A percentile compares a stretch with the other conserved stretches of the same genome.
These are phyloP conservation scores for Adoxophyes honmai DNA, from an alignment of 1,140 invertebrate genomes.

Conservation along the genomic window DNA sequence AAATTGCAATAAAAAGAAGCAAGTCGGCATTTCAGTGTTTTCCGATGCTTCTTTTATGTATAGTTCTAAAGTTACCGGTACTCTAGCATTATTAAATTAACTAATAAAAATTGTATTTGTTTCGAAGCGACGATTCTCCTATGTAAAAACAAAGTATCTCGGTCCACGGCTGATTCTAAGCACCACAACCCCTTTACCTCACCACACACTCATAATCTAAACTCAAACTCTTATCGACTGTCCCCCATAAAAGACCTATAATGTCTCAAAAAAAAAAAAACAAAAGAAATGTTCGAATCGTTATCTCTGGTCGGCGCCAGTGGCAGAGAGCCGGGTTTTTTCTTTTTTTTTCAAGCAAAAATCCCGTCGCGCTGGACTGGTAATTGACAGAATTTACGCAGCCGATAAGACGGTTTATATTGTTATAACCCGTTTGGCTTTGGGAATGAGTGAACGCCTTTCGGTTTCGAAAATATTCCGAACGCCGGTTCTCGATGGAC, in stretches of 20 bases:
- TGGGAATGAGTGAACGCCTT: neutral
- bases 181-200: too few relatives aligned
- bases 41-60: too few relatives aligned
- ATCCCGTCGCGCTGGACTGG: constrained; percentile 1
- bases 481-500: too few relatives aligned
- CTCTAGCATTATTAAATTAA: too few relatives aligned
- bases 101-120: too few relatives aligned
- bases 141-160: too few relatives aligned
- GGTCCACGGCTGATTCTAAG: too few relatives aligned
- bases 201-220: too few relatives aligned
- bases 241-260: constrained; percentile 17
- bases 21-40: too few relatives aligned
- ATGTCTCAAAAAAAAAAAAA: constrained; percentile 14
- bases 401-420: constrained; percentile 16
- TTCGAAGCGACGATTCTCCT: too few relatives aligned
- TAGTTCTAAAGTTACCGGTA: too few relatives aligned
- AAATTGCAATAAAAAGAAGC: too few relatives aligned
- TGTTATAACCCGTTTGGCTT: constrained; percentile 14
- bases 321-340: constrained; percentile 5
- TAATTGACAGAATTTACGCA: constrained; percentile 16
- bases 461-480: constrained; percentile 7
- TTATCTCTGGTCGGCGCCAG: constrained; percentile 15
- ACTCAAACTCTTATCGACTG: constrained; percentile 8
- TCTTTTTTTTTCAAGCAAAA: constrained; percentile 15
- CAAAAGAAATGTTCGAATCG: constrained; percentile 6